Conservation (phyloP, 2,888 invertebrate species). For the Brachylomia viminalis region DNA sequence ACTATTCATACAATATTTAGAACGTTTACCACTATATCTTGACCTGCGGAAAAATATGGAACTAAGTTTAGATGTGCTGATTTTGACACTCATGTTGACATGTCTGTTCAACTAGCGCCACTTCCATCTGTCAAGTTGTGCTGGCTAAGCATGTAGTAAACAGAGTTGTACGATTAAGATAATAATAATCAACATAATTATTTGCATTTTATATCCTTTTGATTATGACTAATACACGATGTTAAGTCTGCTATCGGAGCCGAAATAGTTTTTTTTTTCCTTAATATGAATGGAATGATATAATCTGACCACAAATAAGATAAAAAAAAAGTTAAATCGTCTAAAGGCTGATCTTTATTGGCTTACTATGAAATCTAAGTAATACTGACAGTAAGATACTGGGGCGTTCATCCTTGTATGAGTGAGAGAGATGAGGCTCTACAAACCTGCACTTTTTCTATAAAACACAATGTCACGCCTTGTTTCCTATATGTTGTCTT, state of each 20-base stretch:
- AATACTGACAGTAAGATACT: background rate
- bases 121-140: background rate
- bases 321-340: background rate
- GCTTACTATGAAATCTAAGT: background rate
- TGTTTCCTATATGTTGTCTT: too few species aligned
- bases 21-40: constrained; percentile 10
- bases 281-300: constrained; percentile 42
- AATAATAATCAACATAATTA: constrained; percentile 15
- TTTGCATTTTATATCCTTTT: constrained; percentile 49
- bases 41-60: constrained; percentile 21
- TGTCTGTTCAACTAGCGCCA: constrained; percentile 12
- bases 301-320: constrained; percentile 39
- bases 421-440: background rate
- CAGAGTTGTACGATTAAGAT: constrained; percentile 27
- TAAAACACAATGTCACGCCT: background rate
- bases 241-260: constrained; percentile 11
- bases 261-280: constrained; percentile 33
- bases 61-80: background rate
- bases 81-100: constrained; percentile 22
- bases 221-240: constrained; percentile 46
- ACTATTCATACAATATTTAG: constrained; percentile 31
- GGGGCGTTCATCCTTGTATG: background rate
- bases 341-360: constrained; percentile 5
- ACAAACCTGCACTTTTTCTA: background rate
- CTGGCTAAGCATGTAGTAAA: background rate